Evolutionary conservation across 2,888 invertebrate genomes (phyloP).

Genomic region (Aphodius sticticus): DNA sequence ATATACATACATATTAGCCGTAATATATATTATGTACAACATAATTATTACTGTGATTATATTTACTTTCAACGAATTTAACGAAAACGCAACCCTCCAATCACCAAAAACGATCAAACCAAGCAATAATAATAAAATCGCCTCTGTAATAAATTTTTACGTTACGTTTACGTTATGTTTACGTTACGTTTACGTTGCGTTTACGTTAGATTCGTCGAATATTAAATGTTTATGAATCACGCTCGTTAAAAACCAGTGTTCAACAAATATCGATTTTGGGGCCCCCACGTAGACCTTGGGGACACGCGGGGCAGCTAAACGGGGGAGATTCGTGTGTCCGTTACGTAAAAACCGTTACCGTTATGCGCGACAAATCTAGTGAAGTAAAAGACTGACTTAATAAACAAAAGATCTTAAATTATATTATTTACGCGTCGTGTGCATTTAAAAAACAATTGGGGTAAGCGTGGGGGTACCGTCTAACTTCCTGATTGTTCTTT

Average conservation of each 20-base stretch:
- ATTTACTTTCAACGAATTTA: slow-evolving; percentile 35
- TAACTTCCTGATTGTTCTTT: not conserved
- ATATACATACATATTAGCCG: slow-evolving; percentile 16
- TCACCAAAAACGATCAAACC: not conserved
- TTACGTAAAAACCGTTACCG: slow-evolving; percentile 29
- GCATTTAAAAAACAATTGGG: slow-evolving; percentile 9
- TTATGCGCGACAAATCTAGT: slow-evolving; percentile 33
- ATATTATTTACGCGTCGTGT: slow-evolving; percentile 6
- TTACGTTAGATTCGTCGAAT: not conserved
- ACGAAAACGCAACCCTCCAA: no score
- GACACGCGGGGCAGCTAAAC: not conserved
- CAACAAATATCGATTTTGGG: slow-evolving; percentile 54
- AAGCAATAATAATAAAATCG: not conserved
- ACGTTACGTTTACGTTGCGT: no score
- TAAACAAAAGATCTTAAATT: slow-evolving; percentile 15
- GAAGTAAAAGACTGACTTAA: slow-evolving; percentile 18
- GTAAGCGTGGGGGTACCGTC: not conserved
- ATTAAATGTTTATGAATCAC: slow-evolving; percentile 51
- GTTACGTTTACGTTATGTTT: no score
- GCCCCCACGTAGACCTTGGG: not conserved
- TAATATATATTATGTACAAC: slow-evolving; percentile 23
- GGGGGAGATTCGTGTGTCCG: not conserved
- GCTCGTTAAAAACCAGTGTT: slow-evolving; percentile 59
- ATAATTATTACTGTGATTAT: slow-evolving; percentile 43
- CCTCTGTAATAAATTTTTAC: no score